These are phyloP conservation scores for Rhabditoides inermis DNA, from an alignment of 2,888 invertebrate species.

Conservation along the genomic window DNA sequence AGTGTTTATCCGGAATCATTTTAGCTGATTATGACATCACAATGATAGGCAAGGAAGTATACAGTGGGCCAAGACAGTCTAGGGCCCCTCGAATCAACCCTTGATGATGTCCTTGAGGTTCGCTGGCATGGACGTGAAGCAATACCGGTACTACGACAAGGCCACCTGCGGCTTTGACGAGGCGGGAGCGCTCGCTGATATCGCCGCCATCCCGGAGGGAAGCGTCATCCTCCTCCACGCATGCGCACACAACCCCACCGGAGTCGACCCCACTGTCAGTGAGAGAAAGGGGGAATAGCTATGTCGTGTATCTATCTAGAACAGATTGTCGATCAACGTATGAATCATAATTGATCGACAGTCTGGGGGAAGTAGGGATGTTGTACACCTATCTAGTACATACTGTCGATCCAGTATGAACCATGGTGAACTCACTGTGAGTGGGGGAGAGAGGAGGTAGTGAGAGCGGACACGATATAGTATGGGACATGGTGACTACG, in stretches of 20 bases:
- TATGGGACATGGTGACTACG: too few relatives aligned
- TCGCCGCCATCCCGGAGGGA: conserved; percentile 52
- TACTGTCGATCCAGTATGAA: too few relatives aligned
- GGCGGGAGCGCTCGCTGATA: conserved; percentile 68
- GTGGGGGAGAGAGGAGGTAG: too few relatives aligned
- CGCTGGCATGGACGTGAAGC: conserved; percentile 73
- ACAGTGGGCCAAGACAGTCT: not conserved
- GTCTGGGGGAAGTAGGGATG: too few relatives aligned
- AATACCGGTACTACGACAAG: conserved; percentile 86
- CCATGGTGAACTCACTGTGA: too few relatives aligned
- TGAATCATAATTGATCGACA: too few relatives aligned
- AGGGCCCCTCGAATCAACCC: not conserved
- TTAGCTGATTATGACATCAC: not conserved
- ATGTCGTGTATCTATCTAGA: too few relatives aligned
- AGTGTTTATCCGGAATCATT: not conserved
- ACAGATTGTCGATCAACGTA: too few relatives aligned
- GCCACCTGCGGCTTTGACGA: conserved; percentile 88
- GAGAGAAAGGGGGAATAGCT: not conserved
- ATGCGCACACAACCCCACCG: conserved; percentile 97
- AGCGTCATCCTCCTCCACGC: conserved; percentile 84
- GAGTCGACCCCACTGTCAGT: conserved; percentile 54
- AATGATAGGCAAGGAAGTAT: not conserved
- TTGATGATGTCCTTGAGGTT: conserved; percentile 56
- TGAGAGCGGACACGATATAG: too few relatives aligned
- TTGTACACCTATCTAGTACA: too few relatives aligned